phyloP scores from a whole-genome alignment of 1,140 invertebrate genomes.

The Pentalonia nigronervosa region DNA sequence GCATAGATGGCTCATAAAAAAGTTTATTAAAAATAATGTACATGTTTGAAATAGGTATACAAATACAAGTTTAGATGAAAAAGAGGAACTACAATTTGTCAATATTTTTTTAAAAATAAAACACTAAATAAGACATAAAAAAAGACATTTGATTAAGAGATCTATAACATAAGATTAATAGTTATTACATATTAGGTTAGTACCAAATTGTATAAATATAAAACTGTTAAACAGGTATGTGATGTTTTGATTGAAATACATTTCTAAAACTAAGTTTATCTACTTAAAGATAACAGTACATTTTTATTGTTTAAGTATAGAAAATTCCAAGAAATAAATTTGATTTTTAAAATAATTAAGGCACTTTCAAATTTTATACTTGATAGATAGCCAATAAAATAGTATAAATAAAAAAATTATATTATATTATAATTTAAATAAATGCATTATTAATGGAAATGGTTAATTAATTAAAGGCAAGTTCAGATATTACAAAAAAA shows the following conservation, averaged over 20 bases:
- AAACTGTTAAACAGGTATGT: not conserved
- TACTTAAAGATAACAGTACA: not conserved
- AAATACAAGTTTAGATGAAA: not conserved
- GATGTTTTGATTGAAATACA: not conserved
- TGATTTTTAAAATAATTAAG: not conserved
- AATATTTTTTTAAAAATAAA: not conserved
- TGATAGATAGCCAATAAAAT: not conserved
- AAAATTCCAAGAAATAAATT: not conserved
- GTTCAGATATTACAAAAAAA: not conserved
- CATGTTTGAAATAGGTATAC: slow-evolving; percentile 12
- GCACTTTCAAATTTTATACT: not conserved
- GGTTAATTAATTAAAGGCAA: not conserved
- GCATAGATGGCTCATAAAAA: not conserved
- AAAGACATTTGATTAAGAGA: not conserved
- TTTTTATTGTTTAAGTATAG: not conserved
- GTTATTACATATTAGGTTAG: not conserved
- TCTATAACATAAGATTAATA: slow-evolving; percentile 30
- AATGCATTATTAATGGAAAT: not conserved
- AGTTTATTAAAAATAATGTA: slow-evolving; percentile 34
- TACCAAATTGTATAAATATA: not conserved
- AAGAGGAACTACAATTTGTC: slow-evolving; percentile 31
- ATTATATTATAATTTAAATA: not conserved
- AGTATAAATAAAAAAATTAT: not conserved
- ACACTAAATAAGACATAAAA: not conserved
- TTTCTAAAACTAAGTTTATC: not conserved